Evolutionary conservation across 2,888 invertebrate genomes (phyloP), one percentile per base, ranked within the genome.

Genomic region (Xestia sexstrigata): DNA sequence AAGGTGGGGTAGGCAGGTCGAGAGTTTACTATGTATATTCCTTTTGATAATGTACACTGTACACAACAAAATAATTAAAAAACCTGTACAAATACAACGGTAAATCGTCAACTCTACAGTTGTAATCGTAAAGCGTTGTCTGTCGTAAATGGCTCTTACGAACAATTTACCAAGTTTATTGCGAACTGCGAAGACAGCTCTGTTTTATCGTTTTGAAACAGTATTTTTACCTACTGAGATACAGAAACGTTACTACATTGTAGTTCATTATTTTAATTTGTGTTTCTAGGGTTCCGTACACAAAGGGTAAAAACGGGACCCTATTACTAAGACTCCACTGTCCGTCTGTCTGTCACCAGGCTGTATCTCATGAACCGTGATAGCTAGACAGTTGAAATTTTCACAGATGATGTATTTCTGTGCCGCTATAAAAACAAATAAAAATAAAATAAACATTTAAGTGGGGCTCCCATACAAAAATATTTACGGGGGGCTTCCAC

Each of bases 101-200:
- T 49, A 76, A 73, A 77, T 72, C n/a, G 58, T 77, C 62, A 62
- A 78, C 71, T 74, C 58, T 58, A 73, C 26, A 65, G 63, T 62
- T 70, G 63, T 71, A 78, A 76, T 81, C 86, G 84, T 89, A 81
- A 87, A 89, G 74, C 71, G 45, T 78, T 62, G 70, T 69, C 70
- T 62, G 71, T 72, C 72, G 82, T 88, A 87, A 90, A 89, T 87
- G 80, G 85, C 74, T 82, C 81, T 85, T 74, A 88, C 79, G 81
- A 78, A 82, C 83, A 87, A 84, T 83, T 85, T 82, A 74, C 76
- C 74, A 73, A 74, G 81, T 88, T 90, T 87, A 87, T 85, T 80
- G 82, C 84, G 42, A 81, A 83, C 75, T 73, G 82, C 69, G 70
- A 66, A 72, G 63, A 71, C 52, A 77, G 71, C 39, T 49, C 39